Evolutionary conservation across 1,140 invertebrate species (phyloP).

Genomic region (Brachionus sp.): DNA sequence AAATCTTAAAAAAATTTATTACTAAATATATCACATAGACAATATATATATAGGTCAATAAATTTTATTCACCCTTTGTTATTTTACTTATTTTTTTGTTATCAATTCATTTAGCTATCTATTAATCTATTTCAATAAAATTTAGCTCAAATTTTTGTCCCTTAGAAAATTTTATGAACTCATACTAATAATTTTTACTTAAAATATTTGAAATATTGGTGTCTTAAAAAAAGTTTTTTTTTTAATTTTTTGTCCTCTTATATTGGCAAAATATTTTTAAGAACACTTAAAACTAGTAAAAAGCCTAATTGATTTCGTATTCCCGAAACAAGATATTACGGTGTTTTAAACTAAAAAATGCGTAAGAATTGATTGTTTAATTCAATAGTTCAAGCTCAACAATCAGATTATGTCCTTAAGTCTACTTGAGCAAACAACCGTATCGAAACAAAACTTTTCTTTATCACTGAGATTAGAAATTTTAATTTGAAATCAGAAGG

Average conservation of each 20-base stretch:
- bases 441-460: background rate
- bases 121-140: background rate
- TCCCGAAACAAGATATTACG: background rate
- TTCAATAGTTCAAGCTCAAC: background rate
- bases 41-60: background rate
- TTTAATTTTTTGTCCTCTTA: background rate
- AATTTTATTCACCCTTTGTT: background rate
- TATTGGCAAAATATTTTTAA: background rate
- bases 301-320: background rate
- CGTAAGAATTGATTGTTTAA: background rate
- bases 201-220: background rate
- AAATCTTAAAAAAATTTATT: background rate
- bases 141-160: background rate
- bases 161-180: background rate
- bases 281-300: background rate
- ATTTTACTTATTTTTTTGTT: background rate
- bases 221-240: background rate
- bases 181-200: background rate
- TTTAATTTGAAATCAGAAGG: background rate
- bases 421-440: background rate
- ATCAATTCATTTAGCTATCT: background rate
- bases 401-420: background rate
- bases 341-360: background rate
- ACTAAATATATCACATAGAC: background rate
- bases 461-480: background rate